Conservation (phyloP, 2,113 vertebrate genomes). For the Chaenogobius annularis region DNA sequence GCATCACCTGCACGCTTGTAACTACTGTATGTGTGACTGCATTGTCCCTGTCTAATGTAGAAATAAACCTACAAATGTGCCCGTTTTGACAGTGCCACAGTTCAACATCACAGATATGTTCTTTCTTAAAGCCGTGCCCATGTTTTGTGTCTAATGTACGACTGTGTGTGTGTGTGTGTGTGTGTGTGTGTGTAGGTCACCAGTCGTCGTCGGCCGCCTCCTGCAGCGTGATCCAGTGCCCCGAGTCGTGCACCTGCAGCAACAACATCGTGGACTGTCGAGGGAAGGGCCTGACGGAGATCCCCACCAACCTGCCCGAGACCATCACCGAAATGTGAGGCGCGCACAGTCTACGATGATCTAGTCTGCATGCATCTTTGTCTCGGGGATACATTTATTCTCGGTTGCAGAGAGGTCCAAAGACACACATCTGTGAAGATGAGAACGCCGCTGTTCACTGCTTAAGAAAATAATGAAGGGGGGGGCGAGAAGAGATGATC, state of each 20-base stretch:
- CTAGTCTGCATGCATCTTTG: constrained; percentile 38
- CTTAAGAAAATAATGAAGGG: constrained; percentile 62
- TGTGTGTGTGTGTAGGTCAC: constrained; percentile 78
- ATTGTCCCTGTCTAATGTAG: too few species aligned
- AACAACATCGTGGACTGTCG: constrained; percentile 99
- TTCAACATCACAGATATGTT: not conserved
- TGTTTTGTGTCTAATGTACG: constrained; percentile 18
- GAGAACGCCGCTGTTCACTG: constrained; percentile 64
- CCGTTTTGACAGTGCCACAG: too few species aligned
- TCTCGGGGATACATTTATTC: constrained; percentile 27
- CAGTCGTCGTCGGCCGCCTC: constrained; percentile 86
- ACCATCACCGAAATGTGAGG: constrained; percentile 97
- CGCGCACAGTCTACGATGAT: constrained; percentile 22
- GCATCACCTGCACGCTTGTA: too few species aligned
- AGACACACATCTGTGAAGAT: constrained; percentile 74
- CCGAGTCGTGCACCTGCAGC: constrained; percentile 92
- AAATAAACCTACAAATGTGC: too few species aligned
- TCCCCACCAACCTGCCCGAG: constrained; percentile 96
- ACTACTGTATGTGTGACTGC: too few species aligned
- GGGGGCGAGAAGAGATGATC: constrained; percentile 46
- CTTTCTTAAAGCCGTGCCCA: not conserved
- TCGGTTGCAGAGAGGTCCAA: constrained; percentile 59
- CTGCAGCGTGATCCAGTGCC: constrained; percentile 96
- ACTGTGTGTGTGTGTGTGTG: constrained; percentile 40
- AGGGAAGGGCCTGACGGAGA: constrained; percentile 92